A percentile compares a stretch with the other conserved stretches of the same genome.
Conservation (phyloP, 2,113 vertebrate genomes). For the Butastur rufipennis region DNA sequence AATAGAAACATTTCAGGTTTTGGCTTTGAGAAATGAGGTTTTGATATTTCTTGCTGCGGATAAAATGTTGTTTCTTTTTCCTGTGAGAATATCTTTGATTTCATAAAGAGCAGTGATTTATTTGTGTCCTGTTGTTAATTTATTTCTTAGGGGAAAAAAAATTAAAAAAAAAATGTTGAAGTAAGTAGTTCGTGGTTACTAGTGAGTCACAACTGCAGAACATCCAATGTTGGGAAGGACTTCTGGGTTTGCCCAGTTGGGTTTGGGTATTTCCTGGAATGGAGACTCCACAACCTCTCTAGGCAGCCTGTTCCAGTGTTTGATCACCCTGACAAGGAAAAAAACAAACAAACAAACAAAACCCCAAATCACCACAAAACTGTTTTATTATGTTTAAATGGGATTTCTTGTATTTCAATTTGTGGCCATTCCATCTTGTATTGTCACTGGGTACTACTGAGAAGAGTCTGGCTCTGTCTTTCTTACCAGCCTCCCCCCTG, state of each 20-base stretch:
- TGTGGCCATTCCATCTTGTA: neutral
- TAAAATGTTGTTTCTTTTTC: neutral
- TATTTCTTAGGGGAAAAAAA: neutral
- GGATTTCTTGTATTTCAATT: neutral
- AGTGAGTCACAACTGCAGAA: neutral
- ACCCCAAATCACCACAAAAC: too few species aligned
- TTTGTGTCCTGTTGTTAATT: neutral
- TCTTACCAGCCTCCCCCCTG: neutral
- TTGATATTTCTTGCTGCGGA: neutral
- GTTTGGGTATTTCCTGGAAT: neutral
- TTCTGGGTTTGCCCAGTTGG: neutral
- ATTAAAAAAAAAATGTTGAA: neutral
- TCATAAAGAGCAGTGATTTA: neutral
- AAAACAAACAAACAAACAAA: too few species aligned
- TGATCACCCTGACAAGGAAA: neutral
- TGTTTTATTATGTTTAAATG: neutral
- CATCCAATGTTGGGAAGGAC: neutral
- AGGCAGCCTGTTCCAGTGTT: neutral
- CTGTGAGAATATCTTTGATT: neutral
- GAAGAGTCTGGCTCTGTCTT: neutral
- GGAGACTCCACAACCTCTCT: neutral
- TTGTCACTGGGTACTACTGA: neutral
- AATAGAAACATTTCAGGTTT: neutral
- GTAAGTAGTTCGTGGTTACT: neutral
- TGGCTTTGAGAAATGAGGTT: neutral